Base-by-base conservation (phyloP, 2,888 invertebrate species). In the Ornithoptera alexandrae region DNA sequence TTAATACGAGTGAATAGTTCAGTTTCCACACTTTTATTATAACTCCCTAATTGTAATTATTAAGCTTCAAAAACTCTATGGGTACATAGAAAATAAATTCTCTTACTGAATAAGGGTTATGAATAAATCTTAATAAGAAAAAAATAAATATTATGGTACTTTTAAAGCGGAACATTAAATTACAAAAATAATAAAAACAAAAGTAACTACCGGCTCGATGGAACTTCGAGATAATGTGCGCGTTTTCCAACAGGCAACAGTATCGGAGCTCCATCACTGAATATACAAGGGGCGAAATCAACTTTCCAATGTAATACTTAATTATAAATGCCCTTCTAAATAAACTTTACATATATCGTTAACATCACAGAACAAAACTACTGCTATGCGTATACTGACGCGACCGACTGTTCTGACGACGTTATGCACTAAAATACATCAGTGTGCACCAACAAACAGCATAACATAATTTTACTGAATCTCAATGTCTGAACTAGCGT, bases 341-440 rank as follows among this genome's bases (percentile, higher is more conserved):
- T 79, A 76, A 82, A 81, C 79, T 80, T 79, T 82, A 80, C 83
- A 83, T 82, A 83, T 84, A 85, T 83, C 82, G 82, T 84, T 86
- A 87, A 85, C 85, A 88, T 88, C 89, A 88, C 88, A 89, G 88
- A 89, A 88, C 84, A 85, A 85, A 87, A 86, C 85, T 84, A 85
- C 83, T 82, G 81, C 85, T 84, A 84, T 83, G 84, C 85, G 77
- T 75, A 75, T 76, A 75, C 73, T 72, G 72, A 75, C 72, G 72
- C 53, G 65, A 69, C 67, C 71, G 65, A 60, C 65, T 56, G 53
- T 58, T 68, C 64, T 56, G 57, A 69, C 71, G 69, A 62, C 24
- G 65, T 46, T 18, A 69, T 65, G 62, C 62, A 67, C 69, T 64
- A 53, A 50, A 22, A 62, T 58, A 59, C 50, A 58, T 20, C 39